These are phyloP conservation scores for Parus major DNA, from an alignment of 2,113 vertebrate genomes.

Conservation along the genomic window DNA sequence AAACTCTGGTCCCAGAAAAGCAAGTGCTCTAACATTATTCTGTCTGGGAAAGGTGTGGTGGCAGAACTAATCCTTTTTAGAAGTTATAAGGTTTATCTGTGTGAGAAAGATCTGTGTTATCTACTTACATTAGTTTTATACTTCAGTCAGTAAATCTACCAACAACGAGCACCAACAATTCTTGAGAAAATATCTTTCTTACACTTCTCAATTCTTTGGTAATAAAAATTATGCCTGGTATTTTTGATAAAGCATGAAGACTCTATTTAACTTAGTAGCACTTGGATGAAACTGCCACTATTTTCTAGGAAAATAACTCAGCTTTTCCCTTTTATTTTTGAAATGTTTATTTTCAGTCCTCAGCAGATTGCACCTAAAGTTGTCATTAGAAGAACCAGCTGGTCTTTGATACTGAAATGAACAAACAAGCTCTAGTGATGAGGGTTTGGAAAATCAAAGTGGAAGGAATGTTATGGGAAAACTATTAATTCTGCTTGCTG, in stretches of 20 bases:
- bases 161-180: background rate
- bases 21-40: background rate
- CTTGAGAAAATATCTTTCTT: background rate
- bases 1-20: conserved; percentile 46
- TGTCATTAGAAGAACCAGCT: background rate
- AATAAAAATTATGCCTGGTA: background rate
- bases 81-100: background rate
- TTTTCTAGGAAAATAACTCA: background rate
- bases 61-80: background rate
- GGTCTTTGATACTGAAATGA: background rate
- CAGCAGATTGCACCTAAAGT: background rate
- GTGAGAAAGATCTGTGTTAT: background rate
- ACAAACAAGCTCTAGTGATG: background rate
- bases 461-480: background rate
- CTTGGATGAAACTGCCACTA: background rate
- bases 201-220: background rate
- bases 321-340: background rate
- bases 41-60: background rate
- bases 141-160: background rate
- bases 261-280: background rate
- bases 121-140: background rate
- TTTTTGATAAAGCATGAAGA: background rate
- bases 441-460: background rate
- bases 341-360: background rate
- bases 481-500: background rate